phyloP scores from a whole-genome alignment of 1,140 invertebrate species.

The Papilio helenus region DNA sequence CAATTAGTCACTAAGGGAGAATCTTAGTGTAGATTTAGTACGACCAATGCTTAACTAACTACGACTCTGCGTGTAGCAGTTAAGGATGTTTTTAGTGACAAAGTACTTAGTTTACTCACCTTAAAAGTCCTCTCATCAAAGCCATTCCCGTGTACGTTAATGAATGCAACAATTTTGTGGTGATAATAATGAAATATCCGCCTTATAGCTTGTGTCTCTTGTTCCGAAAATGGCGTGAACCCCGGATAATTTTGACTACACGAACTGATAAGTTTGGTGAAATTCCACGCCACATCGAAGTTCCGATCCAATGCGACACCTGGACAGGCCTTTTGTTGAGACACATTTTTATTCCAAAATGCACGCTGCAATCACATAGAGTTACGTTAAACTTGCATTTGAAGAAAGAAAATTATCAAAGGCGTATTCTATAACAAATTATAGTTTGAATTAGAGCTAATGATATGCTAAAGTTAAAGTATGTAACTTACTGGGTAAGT shows the following conservation, averaged over 20 bases:
- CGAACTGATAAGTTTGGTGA: constrained; percentile 82
- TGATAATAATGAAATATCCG: constrained; percentile 75
- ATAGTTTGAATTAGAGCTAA: background rate
- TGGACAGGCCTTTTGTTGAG: constrained; percentile 76
- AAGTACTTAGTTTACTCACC: constrained; percentile 45
- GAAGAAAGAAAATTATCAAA: background rate
- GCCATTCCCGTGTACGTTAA: constrained; percentile 62
- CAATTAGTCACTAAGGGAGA: background rate
- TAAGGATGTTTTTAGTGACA: background rate
- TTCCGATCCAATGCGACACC: constrained; percentile 87
- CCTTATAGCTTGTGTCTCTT: constrained; percentile 85
- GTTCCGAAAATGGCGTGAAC: constrained; percentile 87
- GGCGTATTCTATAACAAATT: background rate
- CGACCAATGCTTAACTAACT: background rate
- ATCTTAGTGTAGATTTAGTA: too few relatives aligned
- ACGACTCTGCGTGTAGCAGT: background rate
- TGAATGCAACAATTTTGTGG: constrained; percentile 67
- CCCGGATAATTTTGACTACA: constrained; percentile 90
- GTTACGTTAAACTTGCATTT: background rate
- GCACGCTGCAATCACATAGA: constrained; percentile 50
- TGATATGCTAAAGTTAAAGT: background rate
- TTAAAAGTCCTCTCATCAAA: constrained; percentile 52
- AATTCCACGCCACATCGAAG: constrained; percentile 86
- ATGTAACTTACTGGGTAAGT: constrained; percentile 38
- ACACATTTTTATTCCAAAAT: constrained; percentile 84